Evolutionary conservation across 2,113 vertebrate species (phyloP).

Genomic region (Butorides virescens): DNA sequence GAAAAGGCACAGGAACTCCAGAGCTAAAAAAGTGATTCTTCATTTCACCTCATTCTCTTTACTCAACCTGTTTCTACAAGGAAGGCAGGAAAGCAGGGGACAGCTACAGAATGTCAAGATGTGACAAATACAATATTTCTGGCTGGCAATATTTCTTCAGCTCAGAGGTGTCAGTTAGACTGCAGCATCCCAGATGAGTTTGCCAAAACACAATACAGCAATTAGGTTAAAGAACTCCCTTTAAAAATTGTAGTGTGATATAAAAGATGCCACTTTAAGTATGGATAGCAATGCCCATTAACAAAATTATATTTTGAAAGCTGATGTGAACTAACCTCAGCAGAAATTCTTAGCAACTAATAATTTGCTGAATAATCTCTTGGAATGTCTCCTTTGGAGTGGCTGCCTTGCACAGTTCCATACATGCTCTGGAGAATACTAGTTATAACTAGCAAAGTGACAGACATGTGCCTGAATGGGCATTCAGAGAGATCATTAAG

Average conservation of each 20-base stretch:
- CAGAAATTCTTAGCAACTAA: neutral
- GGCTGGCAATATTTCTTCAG: neutral
- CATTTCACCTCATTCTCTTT: neutral
- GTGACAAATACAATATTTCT: neutral
- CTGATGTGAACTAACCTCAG: neutral
- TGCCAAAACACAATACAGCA: neutral
- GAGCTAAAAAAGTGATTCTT: neutral
- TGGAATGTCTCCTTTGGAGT: neutral
- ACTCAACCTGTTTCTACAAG: neutral
- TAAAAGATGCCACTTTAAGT: neutral
- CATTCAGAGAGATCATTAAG: neutral
- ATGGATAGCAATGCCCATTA: neutral
- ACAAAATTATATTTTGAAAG: neutral
- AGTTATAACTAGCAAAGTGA: neutral
- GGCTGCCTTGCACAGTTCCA: neutral
- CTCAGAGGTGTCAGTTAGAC: neutral
- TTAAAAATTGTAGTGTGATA: neutral
- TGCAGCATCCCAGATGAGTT: neutral
- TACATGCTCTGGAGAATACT: neutral
- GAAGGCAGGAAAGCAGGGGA: neutral
- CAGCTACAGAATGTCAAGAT: neutral
- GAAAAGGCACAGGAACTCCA: neutral
- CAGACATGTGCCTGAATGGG: neutral
- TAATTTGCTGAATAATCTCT: neutral
- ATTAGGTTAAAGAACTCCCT: neutral